Evolutionary conservation across 2,888 invertebrate species (phyloP).

Genomic region (Hydraecia micacea): DNA sequence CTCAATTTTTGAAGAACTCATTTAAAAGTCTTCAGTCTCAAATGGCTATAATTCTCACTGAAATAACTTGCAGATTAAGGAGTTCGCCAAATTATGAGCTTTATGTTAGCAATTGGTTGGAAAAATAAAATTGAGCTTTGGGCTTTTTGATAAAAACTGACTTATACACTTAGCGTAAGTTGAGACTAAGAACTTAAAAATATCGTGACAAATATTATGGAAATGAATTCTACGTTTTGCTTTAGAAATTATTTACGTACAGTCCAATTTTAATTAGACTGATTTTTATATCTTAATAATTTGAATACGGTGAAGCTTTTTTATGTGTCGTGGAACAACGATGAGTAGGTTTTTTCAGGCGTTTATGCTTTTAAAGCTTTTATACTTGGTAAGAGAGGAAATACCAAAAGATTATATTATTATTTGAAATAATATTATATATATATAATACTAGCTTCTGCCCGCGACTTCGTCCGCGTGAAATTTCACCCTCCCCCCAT

Average conservation of each 20-base stretch:
- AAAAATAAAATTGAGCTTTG: constrained; percentile 12
- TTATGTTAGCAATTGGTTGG: constrained; percentile 22
- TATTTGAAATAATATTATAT: no score
- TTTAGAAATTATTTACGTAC: background rate
- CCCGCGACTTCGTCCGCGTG: no score
- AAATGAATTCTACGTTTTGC: background rate
- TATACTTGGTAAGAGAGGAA: no score
- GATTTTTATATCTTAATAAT: background rate
- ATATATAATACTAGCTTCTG: no score
- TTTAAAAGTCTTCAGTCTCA: constrained; percentile 50
- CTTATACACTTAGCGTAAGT: no score
- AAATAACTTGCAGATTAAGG: constrained; percentile 34
- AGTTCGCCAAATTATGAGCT: constrained; percentile 30
- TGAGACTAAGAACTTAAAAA: background rate
- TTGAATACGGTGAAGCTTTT: background rate
- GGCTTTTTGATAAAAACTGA: background rate
- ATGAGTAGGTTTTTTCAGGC: background rate
- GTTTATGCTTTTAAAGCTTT: background rate
- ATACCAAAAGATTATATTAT: no score
- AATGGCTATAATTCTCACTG: constrained; percentile 36
- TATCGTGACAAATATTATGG: background rate
- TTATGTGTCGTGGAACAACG: background rate
- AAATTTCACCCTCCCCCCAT: no score
- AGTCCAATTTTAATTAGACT: background rate
- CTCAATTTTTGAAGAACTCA: constrained; percentile 46